Base-by-base conservation (phyloP, 2,888 invertebrate species). In the Pseudococcus viburni region DNA sequence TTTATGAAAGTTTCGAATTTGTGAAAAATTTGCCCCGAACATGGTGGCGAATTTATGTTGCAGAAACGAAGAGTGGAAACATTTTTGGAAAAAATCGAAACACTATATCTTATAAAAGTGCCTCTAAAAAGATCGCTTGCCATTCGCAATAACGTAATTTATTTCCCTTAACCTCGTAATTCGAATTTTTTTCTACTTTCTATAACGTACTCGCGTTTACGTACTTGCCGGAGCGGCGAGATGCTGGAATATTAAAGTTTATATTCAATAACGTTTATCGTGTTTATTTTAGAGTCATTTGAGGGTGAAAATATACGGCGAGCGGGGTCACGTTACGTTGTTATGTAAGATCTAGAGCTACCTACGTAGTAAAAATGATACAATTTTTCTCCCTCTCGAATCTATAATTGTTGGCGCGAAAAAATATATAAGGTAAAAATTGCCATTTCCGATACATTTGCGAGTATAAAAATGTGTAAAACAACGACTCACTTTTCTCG, bases 101-200 rank as follows among this genome's bases (percentile, higher is more conserved):
- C 77, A 77, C 77, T 77, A 77, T 77, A 77, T 77, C 77, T 77
- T 77, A 39, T 39, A 22, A 39, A 77, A 77, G 77, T 77, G 17
- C 77, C 39, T 39, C 17, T 77, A 77, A 77, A 77, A 77, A 77
- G 77, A 77, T 77, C 77, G 77, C 77, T 77, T 77, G 77, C 77
- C 77, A 77, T 77, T 77, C 39, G 77, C 77, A 77, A 77, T 33
- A 39, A 15, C 39, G 77, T 77, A 22, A 77, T 77, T 77, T 77
- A 77, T 77, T 39, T 77, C 39, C 22, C 17, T 39, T 55, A 77
- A 77, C 33, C 39, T 77, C 39, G 39, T 77, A 77, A 77, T 77
- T 39, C 33, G 39, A 33, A 39, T 77, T 33, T 77, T 77, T 77
- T 68, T 68, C 26, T 12, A 19, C 22, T 26, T 55, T 55, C 39